A percentile compares a stretch with the other conserved stretches of the same genome.
Conservation (phyloP, 2,888 invertebrate genomes). For the Mesopsocus fuscifrons region DNA sequence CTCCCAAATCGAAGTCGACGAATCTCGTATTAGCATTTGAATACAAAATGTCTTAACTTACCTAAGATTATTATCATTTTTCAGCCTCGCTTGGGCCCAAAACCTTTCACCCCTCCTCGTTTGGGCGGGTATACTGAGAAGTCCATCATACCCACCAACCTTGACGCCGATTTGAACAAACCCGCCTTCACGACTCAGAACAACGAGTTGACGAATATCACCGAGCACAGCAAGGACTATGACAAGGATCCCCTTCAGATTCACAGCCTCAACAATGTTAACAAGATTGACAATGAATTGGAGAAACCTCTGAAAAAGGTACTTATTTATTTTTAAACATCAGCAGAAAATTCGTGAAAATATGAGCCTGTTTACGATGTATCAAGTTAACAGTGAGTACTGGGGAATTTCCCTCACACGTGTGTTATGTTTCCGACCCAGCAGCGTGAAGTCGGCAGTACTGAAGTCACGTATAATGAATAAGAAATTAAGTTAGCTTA, state of each 20-base stretch:
- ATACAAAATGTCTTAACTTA: constrained; percentile 4
- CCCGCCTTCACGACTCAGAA: not conserved
- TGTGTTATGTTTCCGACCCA: too few species aligned
- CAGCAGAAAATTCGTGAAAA: too few species aligned
- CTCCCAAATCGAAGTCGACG: too few species aligned
- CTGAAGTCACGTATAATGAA: too few species aligned
- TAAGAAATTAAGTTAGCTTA: too few species aligned
- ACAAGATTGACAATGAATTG: constrained; percentile 6
- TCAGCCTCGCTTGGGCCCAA: constrained; percentile 69
- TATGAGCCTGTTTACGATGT: too few species aligned
- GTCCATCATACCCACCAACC: constrained; percentile 31
- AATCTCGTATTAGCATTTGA: too few species aligned
- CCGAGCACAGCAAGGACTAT: constrained; percentile 1
- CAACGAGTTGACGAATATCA: not conserved
- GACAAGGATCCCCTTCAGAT: constrained; percentile 2
- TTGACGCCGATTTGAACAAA: constrained; percentile 25
- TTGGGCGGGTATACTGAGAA: constrained; percentile 13
- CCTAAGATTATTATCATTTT: constrained; percentile 18
- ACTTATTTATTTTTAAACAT: too few species aligned
- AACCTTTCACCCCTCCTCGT: constrained; percentile 58
- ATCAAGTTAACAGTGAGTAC: too few species aligned
- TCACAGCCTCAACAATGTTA: not conserved
- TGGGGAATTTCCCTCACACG: too few species aligned
- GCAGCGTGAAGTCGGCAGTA: too few species aligned
- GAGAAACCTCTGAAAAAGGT: constrained; percentile 6